Conservation (phyloP, 2,888 invertebrate species). For the Chrysolina oricalcia region DNA sequence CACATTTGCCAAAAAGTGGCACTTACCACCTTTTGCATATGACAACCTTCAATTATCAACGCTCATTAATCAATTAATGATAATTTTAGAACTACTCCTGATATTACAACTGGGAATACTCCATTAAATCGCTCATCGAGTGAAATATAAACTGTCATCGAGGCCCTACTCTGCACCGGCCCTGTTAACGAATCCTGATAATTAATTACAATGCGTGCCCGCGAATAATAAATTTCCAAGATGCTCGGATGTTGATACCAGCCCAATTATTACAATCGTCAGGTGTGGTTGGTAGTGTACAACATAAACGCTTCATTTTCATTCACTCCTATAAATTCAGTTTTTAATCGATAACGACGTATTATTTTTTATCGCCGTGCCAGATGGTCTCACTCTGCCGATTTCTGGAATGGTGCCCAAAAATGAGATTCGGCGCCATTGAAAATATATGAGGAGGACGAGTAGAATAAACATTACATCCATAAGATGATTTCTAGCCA, state of each 20-base stretch:
- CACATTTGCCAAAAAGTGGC: not conserved
- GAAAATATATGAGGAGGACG: too few species aligned
- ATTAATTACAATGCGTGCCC: constrained; percentile 47
- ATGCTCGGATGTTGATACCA: constrained; percentile 42
- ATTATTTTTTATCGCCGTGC: constrained; percentile 25
- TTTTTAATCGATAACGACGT: constrained; percentile 22
- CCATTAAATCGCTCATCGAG: too few species aligned
- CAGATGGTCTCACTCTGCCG: constrained; percentile 9
- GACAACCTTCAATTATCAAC: too few species aligned
- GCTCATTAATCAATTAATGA: too few species aligned
- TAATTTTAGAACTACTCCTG: too few species aligned
- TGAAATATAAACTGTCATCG: too few species aligned
- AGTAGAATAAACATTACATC: too few species aligned
- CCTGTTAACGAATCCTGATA: constrained; percentile 30
- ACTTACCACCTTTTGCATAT: too few species aligned
- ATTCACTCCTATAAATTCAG: constrained; percentile 11
- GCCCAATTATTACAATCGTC: constrained; percentile 49
- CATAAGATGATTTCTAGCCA: too few species aligned
- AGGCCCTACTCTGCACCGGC: not conserved
- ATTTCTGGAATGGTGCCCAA: not conserved
- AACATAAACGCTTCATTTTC: constrained; percentile 27
- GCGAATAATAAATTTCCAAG: constrained; percentile 48
- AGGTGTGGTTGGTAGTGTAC: constrained; percentile 30
- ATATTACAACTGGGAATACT: too few species aligned
- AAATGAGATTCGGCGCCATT: too few species aligned